Conservation (phyloP, 2,888 invertebrate species). For the Standfussiana lucernea region DNA sequence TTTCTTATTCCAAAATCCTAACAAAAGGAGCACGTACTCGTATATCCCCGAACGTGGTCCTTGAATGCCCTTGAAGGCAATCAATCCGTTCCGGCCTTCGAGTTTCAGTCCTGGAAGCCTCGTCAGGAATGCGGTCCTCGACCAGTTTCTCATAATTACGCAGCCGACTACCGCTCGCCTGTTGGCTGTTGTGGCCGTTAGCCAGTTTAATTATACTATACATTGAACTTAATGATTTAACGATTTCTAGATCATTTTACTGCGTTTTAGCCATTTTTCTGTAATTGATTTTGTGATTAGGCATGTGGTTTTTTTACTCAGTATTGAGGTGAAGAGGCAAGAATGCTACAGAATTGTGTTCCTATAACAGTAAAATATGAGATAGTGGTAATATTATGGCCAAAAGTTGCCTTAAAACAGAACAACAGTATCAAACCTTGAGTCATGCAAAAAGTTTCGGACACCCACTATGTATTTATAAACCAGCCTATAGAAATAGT, state of each 20-base stretch:
- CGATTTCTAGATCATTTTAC: conserved; percentile 24
- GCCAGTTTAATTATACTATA: conserved; percentile 58
- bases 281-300: neutral
- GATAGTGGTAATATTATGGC: neutral
- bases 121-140: conserved; percentile 74
- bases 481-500: neutral
- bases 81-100: conserved; percentile 72
- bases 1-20: neutral
- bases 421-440: conserved; percentile 21
- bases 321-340: neutral
- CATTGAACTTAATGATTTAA: conserved; percentile 28
- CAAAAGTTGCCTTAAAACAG: neutral
- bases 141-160: conserved; percentile 71
- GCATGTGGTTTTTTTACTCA: neutral
- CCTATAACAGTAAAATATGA: neutral
- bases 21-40: conserved; percentile 11
- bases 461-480: conserved; percentile 25
- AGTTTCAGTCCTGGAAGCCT: conserved; percentile 63
- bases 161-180: conserved; percentile 51
- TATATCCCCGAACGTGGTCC: conserved; percentile 42
- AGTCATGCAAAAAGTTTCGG: conserved; percentile 31
- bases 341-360: conserved; percentile 16
- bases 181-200: conserved; percentile 55
- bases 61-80: conserved; percentile 69
- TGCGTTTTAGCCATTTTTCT: neutral